Percentiles rank a stretch among this genome's conserved stretches.
These are phyloP conservation scores for Pipra filicauda DNA, from an alignment of 2,113 vertebrate species.

Conservation along the genomic window DNA sequence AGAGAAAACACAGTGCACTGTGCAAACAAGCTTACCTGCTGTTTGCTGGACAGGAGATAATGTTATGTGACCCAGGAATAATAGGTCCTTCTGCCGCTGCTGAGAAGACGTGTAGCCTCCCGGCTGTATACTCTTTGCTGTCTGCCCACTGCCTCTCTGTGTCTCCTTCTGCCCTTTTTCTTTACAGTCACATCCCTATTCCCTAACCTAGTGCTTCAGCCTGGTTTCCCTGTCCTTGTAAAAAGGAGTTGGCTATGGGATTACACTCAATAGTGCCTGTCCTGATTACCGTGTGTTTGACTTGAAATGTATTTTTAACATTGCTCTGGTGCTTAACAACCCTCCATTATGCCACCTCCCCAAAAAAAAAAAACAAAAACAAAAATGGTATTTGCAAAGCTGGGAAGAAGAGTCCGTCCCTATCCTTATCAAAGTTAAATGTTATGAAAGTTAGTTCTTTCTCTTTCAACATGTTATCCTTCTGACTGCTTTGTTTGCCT, in stretches of 20 bases:
- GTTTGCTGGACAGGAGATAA: slow-evolving; percentile 50
- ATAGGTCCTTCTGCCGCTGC: slow-evolving; percentile 9
- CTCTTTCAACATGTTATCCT: not conserved
- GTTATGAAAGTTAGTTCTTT: not conserved
- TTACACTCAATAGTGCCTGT: not conserved
- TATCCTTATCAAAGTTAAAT: not conserved
- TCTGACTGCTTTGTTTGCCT: not conserved
- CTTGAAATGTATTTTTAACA: not conserved
- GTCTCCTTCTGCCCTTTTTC: not conserved
- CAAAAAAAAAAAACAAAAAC: not conserved
- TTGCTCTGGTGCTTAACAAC: not conserved
- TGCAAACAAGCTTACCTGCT: slow-evolving; percentile 62
- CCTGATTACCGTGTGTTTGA: not conserved
- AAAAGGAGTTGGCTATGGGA: not conserved
- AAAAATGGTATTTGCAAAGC: not conserved
- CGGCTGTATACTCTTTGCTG: not conserved
- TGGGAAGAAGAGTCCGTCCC: not conserved
- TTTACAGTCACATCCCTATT: not conserved
- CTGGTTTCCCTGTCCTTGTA: not conserved
- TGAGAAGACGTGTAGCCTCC: not conserved
- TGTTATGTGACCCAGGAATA: slow-evolving; percentile 46
- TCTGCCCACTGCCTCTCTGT: not conserved
- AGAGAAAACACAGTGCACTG: slow-evolving; percentile 23
- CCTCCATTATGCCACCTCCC: fast-evolving
- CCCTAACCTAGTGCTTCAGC: not conserved